Base-by-base conservation (phyloP, 1,140 invertebrate genomes). In the Sarcophaga bullata region DNA sequence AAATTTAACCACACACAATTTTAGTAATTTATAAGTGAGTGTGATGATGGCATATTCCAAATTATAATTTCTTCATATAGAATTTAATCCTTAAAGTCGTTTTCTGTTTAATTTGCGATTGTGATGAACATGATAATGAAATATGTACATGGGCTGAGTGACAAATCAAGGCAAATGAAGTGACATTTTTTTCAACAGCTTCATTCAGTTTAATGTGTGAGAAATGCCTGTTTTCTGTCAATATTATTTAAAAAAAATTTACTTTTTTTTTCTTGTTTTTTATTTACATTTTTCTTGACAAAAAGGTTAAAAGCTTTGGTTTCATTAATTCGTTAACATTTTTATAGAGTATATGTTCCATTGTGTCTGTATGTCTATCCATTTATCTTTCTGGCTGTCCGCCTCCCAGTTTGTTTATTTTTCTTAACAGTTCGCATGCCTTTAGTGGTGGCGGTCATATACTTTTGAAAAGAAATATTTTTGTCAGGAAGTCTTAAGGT, bases 401-500 rank as follows among this genome's bases (percentile, higher is more conserved):
- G 13, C 13, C 17, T 8, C 17, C 13, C 17, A n/a, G 17, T 17
- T n/a, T 62, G 6, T n/a, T 11, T 62, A n/a, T 62, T 62, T 37
- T n/a, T 62, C 58, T 17, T n/a, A 62, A 62, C 13, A 17, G 58
- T 62, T 15, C 13, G 17, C 58, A n/a, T 62, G 58, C n/a, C 58
- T 62, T 62, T 62, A 4, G 58, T 62, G 58, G 8, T 62, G 13
- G 25, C 25, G 25, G 25, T 37, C 25, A 37, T 37, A 37, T 37
- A 37, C 25, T 37, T 37, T 37, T 37, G 25, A 2, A 37, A 37
- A 37, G 25, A 8, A 5, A 62, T 62, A n/a, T 62, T 62, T 3
- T 62, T 62, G n/a, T 17, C 58, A 62, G 58, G 58, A 62, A 17
- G 58, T 62, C 58, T 62, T 62, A 62, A 62, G 58, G n/a, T n/a